Evolutionary conservation across 2,888 invertebrate species (phyloP), one percentile per base, ranked within the genome.

Genomic region (Pterostichus madidus): DNA sequence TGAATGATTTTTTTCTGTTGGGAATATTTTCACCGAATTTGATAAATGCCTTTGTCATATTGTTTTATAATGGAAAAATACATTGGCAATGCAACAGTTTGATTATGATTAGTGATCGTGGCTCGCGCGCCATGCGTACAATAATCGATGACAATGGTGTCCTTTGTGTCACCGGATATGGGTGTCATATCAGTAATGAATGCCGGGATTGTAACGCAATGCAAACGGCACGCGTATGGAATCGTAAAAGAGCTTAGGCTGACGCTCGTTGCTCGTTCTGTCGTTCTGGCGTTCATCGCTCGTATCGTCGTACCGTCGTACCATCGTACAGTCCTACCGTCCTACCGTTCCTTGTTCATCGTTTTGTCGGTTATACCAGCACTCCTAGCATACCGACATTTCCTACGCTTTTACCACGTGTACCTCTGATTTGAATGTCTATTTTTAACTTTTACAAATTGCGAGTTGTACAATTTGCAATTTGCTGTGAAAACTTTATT

Each of bases 121-220:
- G n/a, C 15, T 32, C 13, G 56, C 56, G 76, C 24, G 13, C 32
- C 32, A 46, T 32, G 46, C 64, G 59, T 32, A 77, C 73, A 71
- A 80, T 83, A 83, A 83, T 83, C 77, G 76, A 83, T 83, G 83
- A 61, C 56, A 80, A 53, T 76, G 59, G 44, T 83, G 83, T 68
- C 77, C 64, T 83, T 83, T 83, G 68, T 83, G 83, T 64, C 68
- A 83, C 64, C 82, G 83, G 83, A 83, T 83, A 83, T 83, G 77
- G 83, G 83, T 77, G 83, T 83, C 77, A 83, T 83, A 83, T 83
- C 83, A 64, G 83, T 83, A 76, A 83, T 83, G 83, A 83, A 83
- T 83, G 77, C 77, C 83, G 77, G 76, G 77, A 83, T 83, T 83
- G 75, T 82, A 75, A 82, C 82, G 76, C 82, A 82, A 82, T 75